phyloP scores from a whole-genome alignment of 1,140 invertebrate species.

The Olivierus martensii region DNA sequence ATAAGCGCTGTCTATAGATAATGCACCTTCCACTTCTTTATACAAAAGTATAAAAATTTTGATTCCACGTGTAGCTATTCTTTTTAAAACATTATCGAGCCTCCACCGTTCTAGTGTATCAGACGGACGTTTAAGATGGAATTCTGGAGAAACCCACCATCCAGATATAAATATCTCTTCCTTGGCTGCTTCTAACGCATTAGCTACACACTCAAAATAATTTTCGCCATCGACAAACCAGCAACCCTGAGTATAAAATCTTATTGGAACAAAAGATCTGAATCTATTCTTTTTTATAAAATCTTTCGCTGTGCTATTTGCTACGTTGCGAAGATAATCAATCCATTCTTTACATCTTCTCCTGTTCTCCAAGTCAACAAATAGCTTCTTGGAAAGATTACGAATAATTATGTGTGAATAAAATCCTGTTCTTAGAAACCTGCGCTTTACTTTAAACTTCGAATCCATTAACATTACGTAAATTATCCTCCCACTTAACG shows the following conservation, averaged over 20 bases:
- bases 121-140: constrained; percentile 77
- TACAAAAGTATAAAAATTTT: constrained; percentile 85
- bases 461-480: too few species aligned
- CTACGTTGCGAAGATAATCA: constrained; percentile 50
- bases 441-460: too few species aligned
- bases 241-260: constrained; percentile 44
- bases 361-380: too few species aligned
- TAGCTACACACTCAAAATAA: constrained; percentile 78
- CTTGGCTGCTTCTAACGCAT: constrained; percentile 68
- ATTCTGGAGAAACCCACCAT: constrained; percentile 94
- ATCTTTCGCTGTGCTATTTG: constrained; percentile 46
- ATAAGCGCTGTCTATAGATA: constrained; percentile 89
- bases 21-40: constrained; percentile 88
- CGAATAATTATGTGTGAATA: too few species aligned
- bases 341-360: constrained; percentile 52
- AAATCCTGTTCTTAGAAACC: too few species aligned
- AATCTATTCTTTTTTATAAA: constrained; percentile 62
- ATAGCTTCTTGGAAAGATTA: too few species aligned
- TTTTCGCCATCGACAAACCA: constrained; percentile 75
- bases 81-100: constrained; percentile 63
- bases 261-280: constrained; percentile 66
- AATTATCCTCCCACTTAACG: too few species aligned
- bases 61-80: constrained; percentile 83
- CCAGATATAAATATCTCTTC: constrained; percentile 94
- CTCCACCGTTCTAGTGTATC: constrained; percentile 67